phyloP scores from a whole-genome alignment of 2,888 invertebrate genomes.

The Syrista parreyssii region DNA sequence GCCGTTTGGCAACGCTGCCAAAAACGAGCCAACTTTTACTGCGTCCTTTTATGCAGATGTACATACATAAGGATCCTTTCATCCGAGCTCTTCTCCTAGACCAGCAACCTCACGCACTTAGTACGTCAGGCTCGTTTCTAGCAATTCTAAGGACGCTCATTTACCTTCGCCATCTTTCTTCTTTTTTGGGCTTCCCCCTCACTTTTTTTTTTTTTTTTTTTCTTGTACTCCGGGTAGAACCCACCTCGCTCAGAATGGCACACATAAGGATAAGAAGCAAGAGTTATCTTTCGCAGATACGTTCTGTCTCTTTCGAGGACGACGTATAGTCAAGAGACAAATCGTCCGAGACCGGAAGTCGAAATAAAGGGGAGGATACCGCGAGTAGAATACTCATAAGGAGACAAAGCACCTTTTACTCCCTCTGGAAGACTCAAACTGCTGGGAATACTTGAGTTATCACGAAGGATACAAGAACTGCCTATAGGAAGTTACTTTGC shows the following conservation, averaged over 20 bases:
- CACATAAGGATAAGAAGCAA: background rate
- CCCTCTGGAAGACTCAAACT: conserved; percentile 11
- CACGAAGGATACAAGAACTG: background rate
- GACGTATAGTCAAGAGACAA: background rate
- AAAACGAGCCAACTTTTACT: background rate
- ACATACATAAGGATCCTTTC: background rate
- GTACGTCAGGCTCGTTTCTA: background rate
- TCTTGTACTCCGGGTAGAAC: background rate
- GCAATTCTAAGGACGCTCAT: background rate
- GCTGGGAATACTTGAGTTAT: background rate
- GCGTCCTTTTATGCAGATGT: background rate
- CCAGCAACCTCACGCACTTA: background rate
- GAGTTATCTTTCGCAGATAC: background rate
- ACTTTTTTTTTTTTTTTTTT: background rate
- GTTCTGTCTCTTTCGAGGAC: background rate
- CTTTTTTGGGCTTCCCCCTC: background rate
- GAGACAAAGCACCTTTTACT: conserved; percentile 49
- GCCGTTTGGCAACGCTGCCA: background rate
- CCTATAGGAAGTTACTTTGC: background rate
- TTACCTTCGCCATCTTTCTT: background rate
- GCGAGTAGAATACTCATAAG: background rate
- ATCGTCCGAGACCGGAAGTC: background rate
- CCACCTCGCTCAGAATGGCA: background rate
- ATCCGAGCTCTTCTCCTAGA: background rate
- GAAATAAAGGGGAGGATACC: background rate